Evolutionary conservation across 2,888 invertebrate genomes (phyloP).

Genomic region (Chelonus formosanus): DNA sequence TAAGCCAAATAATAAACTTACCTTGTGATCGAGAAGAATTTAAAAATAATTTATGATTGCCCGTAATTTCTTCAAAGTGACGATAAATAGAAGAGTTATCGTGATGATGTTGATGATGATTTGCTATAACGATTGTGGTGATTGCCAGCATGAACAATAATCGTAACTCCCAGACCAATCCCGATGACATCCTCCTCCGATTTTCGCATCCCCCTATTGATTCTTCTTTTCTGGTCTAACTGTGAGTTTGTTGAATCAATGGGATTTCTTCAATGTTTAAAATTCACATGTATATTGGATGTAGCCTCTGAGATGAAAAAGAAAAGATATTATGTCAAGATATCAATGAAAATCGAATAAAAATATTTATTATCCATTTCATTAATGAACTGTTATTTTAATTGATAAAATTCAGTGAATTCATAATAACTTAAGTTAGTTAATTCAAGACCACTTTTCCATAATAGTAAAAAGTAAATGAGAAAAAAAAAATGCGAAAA

Average conservation of each 20-base stretch:
- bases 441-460: too few relatives aligned
- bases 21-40: slow-evolving; percentile 49
- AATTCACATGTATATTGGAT: too few relatives aligned
- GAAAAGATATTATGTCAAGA: too few relatives aligned
- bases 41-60: slow-evolving; percentile 44
- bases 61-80: slow-evolving; percentile 40
- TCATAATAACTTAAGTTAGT: too few relatives aligned
- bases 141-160: slow-evolving; percentile 57
- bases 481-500: not conserved
- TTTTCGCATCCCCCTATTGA: slow-evolving; percentile 55
- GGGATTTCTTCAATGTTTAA: too few relatives aligned
- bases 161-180: slow-evolving; percentile 57
- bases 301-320: too few relatives aligned
- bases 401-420: too few relatives aligned
- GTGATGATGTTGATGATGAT: slow-evolving; percentile 54
- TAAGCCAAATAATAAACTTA: slow-evolving; percentile 36
- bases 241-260: too few relatives aligned
- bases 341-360: too few relatives aligned
- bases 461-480: not conserved
- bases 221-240: too few relatives aligned
- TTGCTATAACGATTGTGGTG: slow-evolving; percentile 58
- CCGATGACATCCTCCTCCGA: slow-evolving; percentile 56
- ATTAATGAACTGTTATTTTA: too few relatives aligned
- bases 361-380: too few relatives aligned
- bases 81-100: slow-evolving; percentile 45